Base-by-base conservation (phyloP, 2,113 vertebrate species). In the Talpa occidentalis region DNA sequence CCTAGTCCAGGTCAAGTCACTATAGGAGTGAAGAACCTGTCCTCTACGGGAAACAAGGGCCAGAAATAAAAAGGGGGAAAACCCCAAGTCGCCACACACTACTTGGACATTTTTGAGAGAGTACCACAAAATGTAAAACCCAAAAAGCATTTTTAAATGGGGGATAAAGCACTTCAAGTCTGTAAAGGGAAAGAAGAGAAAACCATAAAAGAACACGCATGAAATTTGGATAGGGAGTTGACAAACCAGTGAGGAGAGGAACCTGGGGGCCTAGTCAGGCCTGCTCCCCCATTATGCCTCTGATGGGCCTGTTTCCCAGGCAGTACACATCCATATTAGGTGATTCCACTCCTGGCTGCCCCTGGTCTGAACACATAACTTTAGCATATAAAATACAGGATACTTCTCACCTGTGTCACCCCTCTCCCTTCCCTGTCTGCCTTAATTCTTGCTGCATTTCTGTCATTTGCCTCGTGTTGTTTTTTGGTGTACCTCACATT, bases 121-220 rank as follows among this genome's bases (percentile, higher is more conserved):
- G 32, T 67, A 32, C 40, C 47, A 21, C 49, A 40, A 90, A 28
- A 8, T 70, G 10, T 59, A 17, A 62, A 81, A 66, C 35, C 47
- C 9, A 26, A 35, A 37, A 59, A 77, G 64, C 72, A 77, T 6
- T 42, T 64, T 42, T 77, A 80, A 72, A 44, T 37, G 26, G 16
- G n/a, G 2, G 11, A 37, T 3, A 19, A 17, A 77, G 67, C 30
- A 67, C 28, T 59, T 56, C 10, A 62, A 22, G 35, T 69, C 26
- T 52, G 24, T 64, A 26, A 6, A 26, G 0, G 9, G 49, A 15
- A n/a, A 40, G 0, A n/a, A 74, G 35, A 15, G 35, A 37, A 81
- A 60, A 54, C 1, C 76, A 11, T 6, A 52, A 30, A 0, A 0
- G 5, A 42, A 52, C 49, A 28, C 52, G 16, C 22, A 64, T 7